Conservation (phyloP, 2,113 vertebrate species). For the Turdus rufiventris region DNA sequence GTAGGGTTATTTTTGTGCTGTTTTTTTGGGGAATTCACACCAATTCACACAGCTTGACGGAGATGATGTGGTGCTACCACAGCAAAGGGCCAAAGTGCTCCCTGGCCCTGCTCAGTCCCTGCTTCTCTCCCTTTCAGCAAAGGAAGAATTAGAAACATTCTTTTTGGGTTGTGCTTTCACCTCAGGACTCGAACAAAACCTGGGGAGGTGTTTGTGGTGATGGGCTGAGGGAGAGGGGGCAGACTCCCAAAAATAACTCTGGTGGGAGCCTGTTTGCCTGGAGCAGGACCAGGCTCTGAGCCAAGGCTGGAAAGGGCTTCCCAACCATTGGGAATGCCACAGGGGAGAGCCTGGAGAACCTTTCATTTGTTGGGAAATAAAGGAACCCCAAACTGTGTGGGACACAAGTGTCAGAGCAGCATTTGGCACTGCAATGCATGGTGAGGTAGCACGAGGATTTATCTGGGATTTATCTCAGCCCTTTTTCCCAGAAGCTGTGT, state of each 20-base stretch:
- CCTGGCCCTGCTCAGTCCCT: background rate
- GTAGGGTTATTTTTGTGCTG: background rate
- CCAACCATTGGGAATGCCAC: background rate
- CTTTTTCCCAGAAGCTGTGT: background rate
- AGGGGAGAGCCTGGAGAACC: rapidly evolving
- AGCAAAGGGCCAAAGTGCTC: background rate
- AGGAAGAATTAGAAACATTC: background rate
- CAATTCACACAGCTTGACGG: rapidly evolving
- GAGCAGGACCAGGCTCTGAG: background rate
- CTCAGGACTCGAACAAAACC: background rate
- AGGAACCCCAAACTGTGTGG: background rate
- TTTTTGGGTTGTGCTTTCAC: background rate
- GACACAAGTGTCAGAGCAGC: background rate
- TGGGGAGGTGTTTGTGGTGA: background rate
- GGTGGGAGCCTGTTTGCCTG: background rate
- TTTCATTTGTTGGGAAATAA: background rate
- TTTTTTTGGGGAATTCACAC: background rate
- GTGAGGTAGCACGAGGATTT: background rate
- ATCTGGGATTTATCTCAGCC: background rate
- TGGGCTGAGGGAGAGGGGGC: background rate
- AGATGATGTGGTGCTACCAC: background rate
- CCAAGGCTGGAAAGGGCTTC: background rate
- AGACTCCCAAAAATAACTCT: background rate
- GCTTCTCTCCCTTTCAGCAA: background rate
- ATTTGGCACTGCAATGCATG: background rate